These are phyloP conservation scores for Heliconius nattereri DNA, from an alignment of 1,140 invertebrate genomes.

Conservation along the genomic window DNA sequence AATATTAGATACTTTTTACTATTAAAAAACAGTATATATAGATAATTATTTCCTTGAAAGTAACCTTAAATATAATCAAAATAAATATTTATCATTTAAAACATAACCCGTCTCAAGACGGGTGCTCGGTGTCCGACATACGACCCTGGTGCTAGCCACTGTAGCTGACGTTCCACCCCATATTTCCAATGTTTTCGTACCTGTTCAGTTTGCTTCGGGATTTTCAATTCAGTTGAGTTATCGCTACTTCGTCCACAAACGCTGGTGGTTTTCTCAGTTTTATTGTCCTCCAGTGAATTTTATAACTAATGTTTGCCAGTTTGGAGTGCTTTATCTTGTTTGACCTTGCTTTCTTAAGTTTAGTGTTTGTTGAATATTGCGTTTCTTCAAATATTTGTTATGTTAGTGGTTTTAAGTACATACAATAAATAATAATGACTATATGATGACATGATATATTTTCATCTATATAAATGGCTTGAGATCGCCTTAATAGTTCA, in stretches of 20 bases:
- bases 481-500: too few species aligned
- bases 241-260: conserved; percentile 8
- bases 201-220: conserved; percentile 1
- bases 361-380: not conserved
- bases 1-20: too few species aligned
- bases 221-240: conserved; percentile 15
- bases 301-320: conserved; percentile 10
- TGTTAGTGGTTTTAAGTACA: too few species aligned
- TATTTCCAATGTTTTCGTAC: conserved; percentile 3
- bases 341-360: not conserved
- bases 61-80: not conserved
- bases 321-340: conserved; percentile 3
- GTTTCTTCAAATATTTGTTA: not conserved
- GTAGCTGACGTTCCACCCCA: not conserved
- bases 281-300: conserved; percentile 9
- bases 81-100: not conserved
- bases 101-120: not conserved
- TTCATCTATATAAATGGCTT: too few species aligned
- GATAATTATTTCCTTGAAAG: too few species aligned
- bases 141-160: not conserved
- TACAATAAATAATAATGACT: too few species aligned
- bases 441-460: too few species aligned
- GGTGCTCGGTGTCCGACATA: not conserved
- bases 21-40: too few species aligned
- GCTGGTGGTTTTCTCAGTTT: not conserved